Evolutionary conservation across 2,797 vertebrate species (phyloP), one percentile per base, ranked within the genome.

Genomic region (Premnoplex brunnescens): DNA sequence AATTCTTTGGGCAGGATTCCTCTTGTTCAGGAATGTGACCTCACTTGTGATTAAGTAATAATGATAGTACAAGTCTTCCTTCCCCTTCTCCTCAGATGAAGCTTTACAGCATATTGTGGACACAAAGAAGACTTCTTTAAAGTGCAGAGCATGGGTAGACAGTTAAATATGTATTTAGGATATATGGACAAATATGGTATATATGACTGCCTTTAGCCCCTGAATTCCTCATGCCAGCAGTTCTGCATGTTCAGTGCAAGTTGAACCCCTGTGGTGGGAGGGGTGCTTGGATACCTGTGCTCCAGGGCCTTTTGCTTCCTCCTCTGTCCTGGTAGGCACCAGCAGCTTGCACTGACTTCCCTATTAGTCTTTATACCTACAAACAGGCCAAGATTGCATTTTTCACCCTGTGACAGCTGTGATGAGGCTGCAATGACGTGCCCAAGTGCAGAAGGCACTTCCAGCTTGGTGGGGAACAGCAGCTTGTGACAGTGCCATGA

Each of bases 281-380:
- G 0, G 2, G 6, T 55, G 9, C 8, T 84, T 32, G 36, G 36
- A 4, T 55, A 23, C 6, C 23, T 41, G 26, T 60, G 21, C n/a
- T 85, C 28, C 46, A 46, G 54, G 27, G 43, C 28, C 4, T 1
- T 55, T 92, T 82, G 2, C 27, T 46, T 85, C 36, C 12, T 79
- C 9, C 14, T 79, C 30, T 46, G 5, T 72, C 23, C 55, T 74
- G 23, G 44, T 30, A 36, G 59, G 34, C 44, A 43, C 39, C 89
- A 83, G 48, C 32, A 41, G 21, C 27, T 84, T 89, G 21, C 46
- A 28, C 10, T 77, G 76, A 75, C 36, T n/a, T 93, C 44, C 75
- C 0, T 77, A 92, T 96, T 94, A 88, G 91, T 96, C 94, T 95
- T 88, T 26, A 51, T 68, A 56, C 79, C 73, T 72, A 54, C 76